These are phyloP conservation scores for Malurus leucopterus DNA, from an alignment of 2,797 vertebrate genomes.

Conservation along the genomic window DNA sequence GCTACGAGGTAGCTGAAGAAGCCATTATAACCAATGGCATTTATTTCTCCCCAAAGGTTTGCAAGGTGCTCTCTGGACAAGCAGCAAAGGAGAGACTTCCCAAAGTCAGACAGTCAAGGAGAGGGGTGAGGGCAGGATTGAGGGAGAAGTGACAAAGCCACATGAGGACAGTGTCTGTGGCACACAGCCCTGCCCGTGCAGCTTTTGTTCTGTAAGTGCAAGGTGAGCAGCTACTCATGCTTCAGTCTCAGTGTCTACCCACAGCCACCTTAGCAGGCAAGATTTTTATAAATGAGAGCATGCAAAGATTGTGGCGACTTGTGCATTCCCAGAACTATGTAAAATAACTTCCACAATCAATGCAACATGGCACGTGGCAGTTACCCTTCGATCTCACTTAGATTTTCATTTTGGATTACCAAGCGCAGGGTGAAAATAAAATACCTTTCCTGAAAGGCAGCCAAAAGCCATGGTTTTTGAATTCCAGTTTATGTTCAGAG, in stretches of 20 bases:
- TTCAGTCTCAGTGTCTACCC: background rate
- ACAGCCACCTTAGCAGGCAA: background rate
- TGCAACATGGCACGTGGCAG: background rate
- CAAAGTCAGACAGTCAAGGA: background rate
- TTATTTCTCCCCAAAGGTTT: background rate
- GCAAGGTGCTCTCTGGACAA: background rate
- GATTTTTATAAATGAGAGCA: background rate
- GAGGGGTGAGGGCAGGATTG: background rate
- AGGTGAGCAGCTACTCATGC: background rate
- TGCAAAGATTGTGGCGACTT: background rate
- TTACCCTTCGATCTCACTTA: background rate
- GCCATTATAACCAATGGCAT: background rate
- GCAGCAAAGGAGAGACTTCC: background rate
- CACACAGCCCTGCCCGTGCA: background rate
- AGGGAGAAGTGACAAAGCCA: background rate
- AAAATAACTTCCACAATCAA: background rate
- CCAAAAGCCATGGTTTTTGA: background rate
- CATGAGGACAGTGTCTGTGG: accelerated
- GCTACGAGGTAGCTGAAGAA: background rate
- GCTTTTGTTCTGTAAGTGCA: background rate
- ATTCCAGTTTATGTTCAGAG: background rate
- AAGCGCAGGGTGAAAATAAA: background rate
- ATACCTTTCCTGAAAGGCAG: slow-evolving; percentile 1
- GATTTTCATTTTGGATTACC: background rate
- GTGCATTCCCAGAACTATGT: background rate